These are phyloP conservation scores for Cheilosia vernalis DNA, from an alignment of 2,888 invertebrate genomes.

Conservation along the genomic window DNA sequence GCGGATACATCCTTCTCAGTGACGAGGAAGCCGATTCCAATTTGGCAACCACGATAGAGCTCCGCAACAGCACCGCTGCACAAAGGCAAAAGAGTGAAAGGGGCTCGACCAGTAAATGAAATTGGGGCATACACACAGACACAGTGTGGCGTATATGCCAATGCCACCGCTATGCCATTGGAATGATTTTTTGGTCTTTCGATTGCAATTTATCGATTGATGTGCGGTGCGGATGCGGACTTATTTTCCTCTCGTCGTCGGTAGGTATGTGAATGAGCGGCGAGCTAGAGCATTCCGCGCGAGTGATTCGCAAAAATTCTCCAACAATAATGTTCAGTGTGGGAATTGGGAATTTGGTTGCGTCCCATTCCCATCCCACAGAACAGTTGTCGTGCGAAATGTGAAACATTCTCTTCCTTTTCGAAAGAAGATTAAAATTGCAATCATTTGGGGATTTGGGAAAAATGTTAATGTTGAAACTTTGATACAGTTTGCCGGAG, in stretches of 20 bases:
- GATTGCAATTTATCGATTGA: slow-evolving; percentile 63
- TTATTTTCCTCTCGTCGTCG: slow-evolving; percentile 10
- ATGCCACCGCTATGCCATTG: slow-evolving; percentile 4
- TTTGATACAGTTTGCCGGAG: slow-evolving; percentile 1
- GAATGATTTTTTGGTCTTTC: slow-evolving; percentile 53
- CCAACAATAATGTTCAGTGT: slow-evolving; percentile 7
- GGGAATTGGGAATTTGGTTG: slow-evolving; percentile 30
- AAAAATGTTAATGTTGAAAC: slow-evolving; percentile 9
- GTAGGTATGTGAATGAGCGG: slow-evolving; percentile 1
- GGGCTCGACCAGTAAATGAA: slow-evolving; percentile 37
- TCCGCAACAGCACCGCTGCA: background rate
- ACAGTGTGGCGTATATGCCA: background rate
- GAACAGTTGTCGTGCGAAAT: slow-evolving; percentile 20
- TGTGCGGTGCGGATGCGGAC: slow-evolving; percentile 24
- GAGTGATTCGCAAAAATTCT: slow-evolving; percentile 3
- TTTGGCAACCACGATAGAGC: slow-evolving; percentile 2
- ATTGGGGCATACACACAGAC: slow-evolving; percentile 26
- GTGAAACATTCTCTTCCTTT: slow-evolving; percentile 29
- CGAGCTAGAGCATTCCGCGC: slow-evolving; percentile 5
- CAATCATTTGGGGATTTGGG: slow-evolving; percentile 14
- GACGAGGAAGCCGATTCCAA: slow-evolving; percentile 7
- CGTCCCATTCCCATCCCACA: slow-evolving; percentile 12
- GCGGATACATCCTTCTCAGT: background rate
- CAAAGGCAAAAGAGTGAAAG: slow-evolving; percentile 15
- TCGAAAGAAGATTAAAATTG: slow-evolving; percentile 30